Conservation (phyloP, 53 echinoderm and acorn worm species). For the Astropecten irregularis region DNA sequence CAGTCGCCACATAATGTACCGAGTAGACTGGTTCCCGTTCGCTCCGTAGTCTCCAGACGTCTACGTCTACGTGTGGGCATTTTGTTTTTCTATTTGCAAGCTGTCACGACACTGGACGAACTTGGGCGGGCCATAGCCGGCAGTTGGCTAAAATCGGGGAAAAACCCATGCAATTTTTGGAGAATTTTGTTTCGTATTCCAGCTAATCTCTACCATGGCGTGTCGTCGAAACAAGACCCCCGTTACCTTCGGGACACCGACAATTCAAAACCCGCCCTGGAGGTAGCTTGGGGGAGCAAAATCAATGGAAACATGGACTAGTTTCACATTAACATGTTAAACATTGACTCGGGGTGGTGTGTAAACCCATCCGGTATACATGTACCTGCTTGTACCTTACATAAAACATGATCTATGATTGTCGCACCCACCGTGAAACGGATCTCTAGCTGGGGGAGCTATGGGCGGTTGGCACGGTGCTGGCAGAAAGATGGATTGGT, state of each 20-base stretch:
- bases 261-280: neutral
- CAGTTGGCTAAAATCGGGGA: neutral
- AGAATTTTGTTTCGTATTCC: neutral
- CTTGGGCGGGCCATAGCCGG: neutral
- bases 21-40: too few species aligned
- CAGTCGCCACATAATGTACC: too few species aligned
- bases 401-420: conserved; percentile 22
- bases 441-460: conserved; percentile 6
- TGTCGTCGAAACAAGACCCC: neutral
- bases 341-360: neutral
- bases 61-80: too few species aligned
- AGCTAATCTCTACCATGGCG: neutral
- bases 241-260: neutral
- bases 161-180: neutral
- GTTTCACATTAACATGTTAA: neutral
- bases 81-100: too few species aligned
- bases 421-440: conserved; percentile 1
- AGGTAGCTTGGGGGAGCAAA: neutral
- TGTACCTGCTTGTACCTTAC: too few species aligned
- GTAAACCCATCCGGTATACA: conserved; percentile 17
- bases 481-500: neutral
- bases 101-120: too few species aligned
- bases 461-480: neutral
- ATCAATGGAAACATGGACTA: neutral
- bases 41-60: too few species aligned